Percentiles rank a stretch among this genome's conserved stretches.
phyloP scores from a whole-genome alignment of 2,797 vertebrate species.

The Epinephelus malabaricus region DNA sequence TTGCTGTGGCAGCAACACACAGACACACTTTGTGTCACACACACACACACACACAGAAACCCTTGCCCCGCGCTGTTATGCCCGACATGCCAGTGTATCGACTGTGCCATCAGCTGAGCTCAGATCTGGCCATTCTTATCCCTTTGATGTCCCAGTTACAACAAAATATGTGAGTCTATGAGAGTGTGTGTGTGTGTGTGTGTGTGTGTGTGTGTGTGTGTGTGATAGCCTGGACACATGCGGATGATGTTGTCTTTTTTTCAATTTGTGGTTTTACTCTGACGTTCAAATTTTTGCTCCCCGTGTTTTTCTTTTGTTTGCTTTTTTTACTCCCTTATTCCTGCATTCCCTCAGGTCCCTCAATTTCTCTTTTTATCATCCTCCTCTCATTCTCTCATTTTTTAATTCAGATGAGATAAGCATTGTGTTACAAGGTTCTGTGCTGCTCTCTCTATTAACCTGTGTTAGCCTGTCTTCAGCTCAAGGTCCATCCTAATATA shows the following conservation, averaged over 20 bases:
- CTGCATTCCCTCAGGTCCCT: not conserved
- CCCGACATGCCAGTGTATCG: slow-evolving; percentile 46
- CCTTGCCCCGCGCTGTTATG: slow-evolving; percentile 12
- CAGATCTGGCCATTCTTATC: slow-evolving; percentile 44
- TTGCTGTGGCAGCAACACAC: slow-evolving; percentile 74
- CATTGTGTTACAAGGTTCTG: slow-evolving; percentile 4
- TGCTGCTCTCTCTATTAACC: slow-evolving; percentile 9
- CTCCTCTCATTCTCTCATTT: not conserved
- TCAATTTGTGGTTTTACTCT: not conserved
- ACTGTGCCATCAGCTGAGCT: slow-evolving; percentile 57
- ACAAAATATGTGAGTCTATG: not conserved
- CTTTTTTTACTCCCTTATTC: not conserved
- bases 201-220: not conserved
- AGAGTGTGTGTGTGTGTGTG: slow-evolving; percentile 1
- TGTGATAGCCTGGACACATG: slow-evolving; percentile 5
- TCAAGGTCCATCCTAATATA: not conserved
- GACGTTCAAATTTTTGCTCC: not conserved
- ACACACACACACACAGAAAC: slow-evolving; percentile 16
- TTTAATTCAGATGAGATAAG: slow-evolving; percentile 17
- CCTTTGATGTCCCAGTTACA: slow-evolving; percentile 47
- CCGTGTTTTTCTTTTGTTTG: not conserved
- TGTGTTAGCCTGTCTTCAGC: not conserved
- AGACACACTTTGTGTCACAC: slow-evolving; percentile 36
- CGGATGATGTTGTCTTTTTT: slow-evolving; percentile 6
- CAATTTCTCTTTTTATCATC: not conserved